Conservation (phyloP, 2,113 vertebrate species). For the Notarius quadriscutis region DNA sequence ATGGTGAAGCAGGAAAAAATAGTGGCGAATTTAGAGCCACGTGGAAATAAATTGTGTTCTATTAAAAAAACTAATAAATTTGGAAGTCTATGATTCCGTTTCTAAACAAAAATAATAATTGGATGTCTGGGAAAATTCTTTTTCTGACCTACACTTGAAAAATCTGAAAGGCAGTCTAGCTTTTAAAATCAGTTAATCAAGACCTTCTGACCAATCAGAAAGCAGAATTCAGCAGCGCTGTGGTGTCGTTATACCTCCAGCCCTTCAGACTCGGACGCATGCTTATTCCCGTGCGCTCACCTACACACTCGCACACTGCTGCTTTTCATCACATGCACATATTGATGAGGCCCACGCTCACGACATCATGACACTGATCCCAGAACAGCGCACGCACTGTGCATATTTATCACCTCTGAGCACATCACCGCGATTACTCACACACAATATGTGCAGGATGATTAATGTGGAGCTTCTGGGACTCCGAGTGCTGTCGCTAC, state of each 20-base stretch:
- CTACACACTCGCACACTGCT: not conserved
- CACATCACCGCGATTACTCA: slow-evolving; percentile 54
- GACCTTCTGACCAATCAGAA: not conserved
- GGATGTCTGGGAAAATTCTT: too few species aligned
- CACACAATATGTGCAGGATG: slow-evolving; percentile 53
- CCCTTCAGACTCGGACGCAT: not conserved
- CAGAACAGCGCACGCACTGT: slow-evolving; percentile 20
- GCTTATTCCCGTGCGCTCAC: not conserved
- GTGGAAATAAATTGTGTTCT: too few species aligned
- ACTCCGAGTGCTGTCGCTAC: not conserved
- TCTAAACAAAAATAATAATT: too few species aligned
- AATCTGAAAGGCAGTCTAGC: too few species aligned
- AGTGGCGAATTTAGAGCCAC: too few species aligned
- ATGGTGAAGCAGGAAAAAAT: too few species aligned
- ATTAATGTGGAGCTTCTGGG: slow-evolving; percentile 58
- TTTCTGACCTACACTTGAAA: too few species aligned
- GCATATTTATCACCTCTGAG: slow-evolving; percentile 60
- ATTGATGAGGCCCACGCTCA: not conserved
- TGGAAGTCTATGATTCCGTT: too few species aligned
- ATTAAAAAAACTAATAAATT: too few species aligned
- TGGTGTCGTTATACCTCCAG: not conserved
- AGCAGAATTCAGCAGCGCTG: not conserved
- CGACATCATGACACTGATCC: not conserved
- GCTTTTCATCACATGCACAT: slow-evolving; percentile 15
- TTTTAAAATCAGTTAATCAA: too few species aligned